These are phyloP conservation scores for Salminus brasiliensis DNA, from an alignment of 2,113 vertebrate species.

Conservation along the genomic window DNA sequence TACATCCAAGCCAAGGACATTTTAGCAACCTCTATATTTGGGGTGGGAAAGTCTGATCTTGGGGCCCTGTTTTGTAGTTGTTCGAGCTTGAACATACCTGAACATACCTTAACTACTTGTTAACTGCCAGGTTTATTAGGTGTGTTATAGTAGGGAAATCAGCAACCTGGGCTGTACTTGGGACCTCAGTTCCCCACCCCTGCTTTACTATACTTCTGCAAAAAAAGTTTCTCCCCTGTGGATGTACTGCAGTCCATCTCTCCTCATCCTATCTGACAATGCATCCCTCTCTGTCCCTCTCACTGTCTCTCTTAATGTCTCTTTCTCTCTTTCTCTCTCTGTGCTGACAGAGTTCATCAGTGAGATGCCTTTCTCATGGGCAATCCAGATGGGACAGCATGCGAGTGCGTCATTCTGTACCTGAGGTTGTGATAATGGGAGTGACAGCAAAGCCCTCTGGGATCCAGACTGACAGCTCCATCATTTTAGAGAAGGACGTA, in stretches of 20 bases:
- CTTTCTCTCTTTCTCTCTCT: conserved; percentile 13
- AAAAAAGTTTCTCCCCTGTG: conserved; percentile 41
- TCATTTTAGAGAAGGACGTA: conserved; percentile 46
- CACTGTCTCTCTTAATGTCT: conserved; percentile 13
- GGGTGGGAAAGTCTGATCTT: neutral
- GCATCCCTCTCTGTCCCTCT: conserved; percentile 4
- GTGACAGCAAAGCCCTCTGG: conserved; percentile 31
- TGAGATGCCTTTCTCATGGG: conserved; percentile 29
- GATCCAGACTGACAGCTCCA: conserved; percentile 53
- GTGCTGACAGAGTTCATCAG: conserved; percentile 41
- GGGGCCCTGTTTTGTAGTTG: too few species aligned
- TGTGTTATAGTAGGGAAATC: too few species aligned
- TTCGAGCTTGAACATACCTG: too few species aligned
- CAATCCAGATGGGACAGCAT: conserved; percentile 33
- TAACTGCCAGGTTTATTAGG: too few species aligned
- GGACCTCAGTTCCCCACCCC: too few species aligned
- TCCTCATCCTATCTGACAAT: conserved; percentile 24
- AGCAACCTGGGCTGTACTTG: too few species aligned
- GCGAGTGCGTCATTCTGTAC: conserved; percentile 9
- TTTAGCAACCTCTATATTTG: neutral
- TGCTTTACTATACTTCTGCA: neutral
- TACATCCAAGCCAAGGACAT: neutral
- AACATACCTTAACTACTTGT: too few species aligned
- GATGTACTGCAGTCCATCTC: conserved; percentile 27
- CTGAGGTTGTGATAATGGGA: conserved; percentile 44